phyloP scores from a whole-genome alignment of 2,797 vertebrate species.

The Acomys russatus region DNA sequence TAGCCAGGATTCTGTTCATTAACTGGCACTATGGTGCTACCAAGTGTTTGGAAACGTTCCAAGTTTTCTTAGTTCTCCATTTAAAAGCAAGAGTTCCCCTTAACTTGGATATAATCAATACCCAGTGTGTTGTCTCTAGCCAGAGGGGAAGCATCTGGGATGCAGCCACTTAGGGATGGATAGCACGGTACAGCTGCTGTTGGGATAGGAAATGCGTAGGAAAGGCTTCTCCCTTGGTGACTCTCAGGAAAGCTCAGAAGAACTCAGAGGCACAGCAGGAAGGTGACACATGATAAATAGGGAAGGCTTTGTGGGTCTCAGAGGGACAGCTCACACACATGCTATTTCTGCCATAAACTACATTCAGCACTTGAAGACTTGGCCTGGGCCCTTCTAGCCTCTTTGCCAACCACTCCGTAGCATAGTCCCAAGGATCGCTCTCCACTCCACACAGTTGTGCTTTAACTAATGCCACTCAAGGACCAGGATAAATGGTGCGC shows the following conservation, averaged over 20 bases:
- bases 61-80: slow-evolving; percentile 28
- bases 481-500: no score
- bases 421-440: not conserved
- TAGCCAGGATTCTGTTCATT: slow-evolving; percentile 39
- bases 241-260: not conserved
- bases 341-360: not conserved
- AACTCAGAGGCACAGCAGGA: not conserved
- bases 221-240: not conserved
- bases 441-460: not conserved
- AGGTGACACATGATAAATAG: not conserved
- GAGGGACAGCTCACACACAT: not conserved
- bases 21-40: not conserved
- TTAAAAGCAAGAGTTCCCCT: slow-evolving; percentile 31
- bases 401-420: not conserved
- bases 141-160: slow-evolving; percentile 38
- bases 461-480: no score
- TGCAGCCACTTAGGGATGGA: not conserved
- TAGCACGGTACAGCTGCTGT: not conserved
- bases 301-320: not conserved
- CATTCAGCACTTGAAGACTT: not conserved
- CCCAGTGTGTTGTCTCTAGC: not conserved
- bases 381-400: not conserved
- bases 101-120: not conserved
- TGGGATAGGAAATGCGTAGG: not conserved
- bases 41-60: not conserved